phyloP scores from a whole-genome alignment of 2,113 vertebrate species.

The Epinephelus lanceolatus region DNA sequence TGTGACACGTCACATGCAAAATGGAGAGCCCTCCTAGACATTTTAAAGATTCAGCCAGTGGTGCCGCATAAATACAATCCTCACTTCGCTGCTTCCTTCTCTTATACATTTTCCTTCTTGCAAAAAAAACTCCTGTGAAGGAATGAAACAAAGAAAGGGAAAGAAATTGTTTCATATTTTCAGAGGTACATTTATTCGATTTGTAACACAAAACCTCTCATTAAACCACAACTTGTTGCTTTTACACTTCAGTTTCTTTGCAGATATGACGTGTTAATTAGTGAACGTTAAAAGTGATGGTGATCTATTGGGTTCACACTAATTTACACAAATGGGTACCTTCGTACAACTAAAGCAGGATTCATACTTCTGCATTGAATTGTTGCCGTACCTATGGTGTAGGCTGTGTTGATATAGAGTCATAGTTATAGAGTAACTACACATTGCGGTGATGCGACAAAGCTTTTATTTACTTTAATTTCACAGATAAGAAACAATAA shows the following conservation, averaged over 20 bases:
- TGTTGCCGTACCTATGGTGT: too few species aligned
- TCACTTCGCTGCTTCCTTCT: slow-evolving; percentile 11
- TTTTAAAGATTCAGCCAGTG: slow-evolving; percentile 41
- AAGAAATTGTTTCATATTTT: background rate
- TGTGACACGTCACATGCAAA: slow-evolving; percentile 50
- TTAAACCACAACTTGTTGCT: background rate
- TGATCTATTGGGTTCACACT: too few species aligned
- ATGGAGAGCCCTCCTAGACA: slow-evolving; percentile 15
- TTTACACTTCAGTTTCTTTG: background rate
- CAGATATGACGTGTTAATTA: background rate
- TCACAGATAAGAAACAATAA: too few species aligned
- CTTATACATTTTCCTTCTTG: slow-evolving; percentile 2
- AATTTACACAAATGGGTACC: too few species aligned
- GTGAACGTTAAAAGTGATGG: background rate
- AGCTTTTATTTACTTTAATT: too few species aligned
- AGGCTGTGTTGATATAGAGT: too few species aligned
- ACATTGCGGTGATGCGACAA: too few species aligned
- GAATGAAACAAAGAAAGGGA: background rate
- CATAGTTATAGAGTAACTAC: too few species aligned
- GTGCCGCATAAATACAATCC: slow-evolving; percentile 11
- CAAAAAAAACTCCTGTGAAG: background rate
- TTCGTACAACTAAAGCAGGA: too few species aligned
- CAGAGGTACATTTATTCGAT: too few species aligned
- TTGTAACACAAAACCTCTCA: too few species aligned
- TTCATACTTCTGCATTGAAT: too few species aligned